A percentile compares a stretch with the other conserved stretches of the same genome.
Conservation (phyloP, 2,113 vertebrate species). For the Camelus dromedarius region DNA sequence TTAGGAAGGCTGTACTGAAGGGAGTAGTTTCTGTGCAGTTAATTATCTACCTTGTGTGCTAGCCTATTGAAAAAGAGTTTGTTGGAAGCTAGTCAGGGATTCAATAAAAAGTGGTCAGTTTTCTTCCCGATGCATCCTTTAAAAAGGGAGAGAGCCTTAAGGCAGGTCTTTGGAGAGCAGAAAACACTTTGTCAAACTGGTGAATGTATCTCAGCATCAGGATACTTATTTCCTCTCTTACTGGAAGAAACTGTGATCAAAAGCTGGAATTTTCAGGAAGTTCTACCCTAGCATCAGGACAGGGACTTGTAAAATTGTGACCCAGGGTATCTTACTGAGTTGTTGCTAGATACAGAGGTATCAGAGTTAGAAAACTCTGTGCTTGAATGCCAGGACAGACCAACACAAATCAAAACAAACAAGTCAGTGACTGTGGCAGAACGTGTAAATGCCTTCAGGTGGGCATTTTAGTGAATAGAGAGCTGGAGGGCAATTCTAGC, state of each 20-base stretch:
- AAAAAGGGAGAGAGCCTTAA: neutral
- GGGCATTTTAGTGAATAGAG: neutral
- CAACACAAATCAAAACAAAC: neutral
- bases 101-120: neutral
- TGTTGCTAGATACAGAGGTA: neutral
- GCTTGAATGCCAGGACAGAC: neutral
- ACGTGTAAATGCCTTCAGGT: neutral
- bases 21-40: neutral
- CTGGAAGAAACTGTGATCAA: neutral
- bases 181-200: neutral
- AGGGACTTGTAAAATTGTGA: neutral
- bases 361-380: neutral
- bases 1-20: neutral
- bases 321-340: neutral
- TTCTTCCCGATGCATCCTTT: neutral
- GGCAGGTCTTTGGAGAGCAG: neutral
- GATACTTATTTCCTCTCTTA: neutral
- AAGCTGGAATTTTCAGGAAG: neutral
- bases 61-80: neutral
- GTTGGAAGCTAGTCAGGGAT: neutral
- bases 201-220: neutral
- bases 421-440: neutral
- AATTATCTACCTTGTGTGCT: neutral
- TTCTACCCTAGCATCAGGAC: neutral
- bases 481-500: neutral